Conservation (phyloP, 2,797 vertebrate species). For the Dallia pectoralis region DNA sequence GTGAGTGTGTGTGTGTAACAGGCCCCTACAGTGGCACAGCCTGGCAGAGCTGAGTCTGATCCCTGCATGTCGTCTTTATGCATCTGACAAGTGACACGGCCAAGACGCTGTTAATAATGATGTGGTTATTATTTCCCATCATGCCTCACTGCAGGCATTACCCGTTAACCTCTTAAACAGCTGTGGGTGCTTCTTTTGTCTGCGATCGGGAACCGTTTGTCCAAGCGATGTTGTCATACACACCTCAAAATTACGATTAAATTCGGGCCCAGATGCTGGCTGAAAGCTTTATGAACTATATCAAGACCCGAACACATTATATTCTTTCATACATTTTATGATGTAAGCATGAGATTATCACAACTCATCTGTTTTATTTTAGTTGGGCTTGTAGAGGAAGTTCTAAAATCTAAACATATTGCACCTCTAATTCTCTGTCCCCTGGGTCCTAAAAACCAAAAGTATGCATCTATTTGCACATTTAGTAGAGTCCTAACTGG, state of each 20-base stretch:
- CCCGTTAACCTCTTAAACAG: conserved; percentile 56
- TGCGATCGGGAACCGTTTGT: conserved; percentile 5
- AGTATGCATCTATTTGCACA: no score
- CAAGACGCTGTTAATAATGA: conserved; percentile 70
- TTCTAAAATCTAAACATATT: no score
- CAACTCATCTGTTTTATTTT: conserved; percentile 51
- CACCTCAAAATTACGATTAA: conserved; percentile 15
- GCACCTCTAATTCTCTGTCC: no score
- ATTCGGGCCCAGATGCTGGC: no score
- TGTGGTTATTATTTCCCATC: conserved; percentile 76
- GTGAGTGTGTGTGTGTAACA: conserved; percentile 27
- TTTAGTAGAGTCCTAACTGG: no score
- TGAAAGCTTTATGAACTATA: conserved; percentile 2
- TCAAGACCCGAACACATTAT: conserved; percentile 39
- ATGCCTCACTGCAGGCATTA: conserved; percentile 65
- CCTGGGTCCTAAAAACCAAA: no score
- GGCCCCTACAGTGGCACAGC: conserved; percentile 51
- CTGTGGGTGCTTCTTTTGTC: conserved; percentile 37
- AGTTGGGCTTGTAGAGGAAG: conserved; percentile 8
- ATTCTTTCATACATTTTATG: conserved; percentile 66
- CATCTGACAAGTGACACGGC: conserved; percentile 68
- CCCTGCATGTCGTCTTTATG: neutral
- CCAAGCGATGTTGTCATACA: neutral
- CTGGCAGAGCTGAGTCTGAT: conserved; percentile 46
- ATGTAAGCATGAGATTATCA: conserved; percentile 76